Evolutionary conservation across 1,140 invertebrate species (phyloP).

Genomic region (Mercenaria mercenaria): DNA sequence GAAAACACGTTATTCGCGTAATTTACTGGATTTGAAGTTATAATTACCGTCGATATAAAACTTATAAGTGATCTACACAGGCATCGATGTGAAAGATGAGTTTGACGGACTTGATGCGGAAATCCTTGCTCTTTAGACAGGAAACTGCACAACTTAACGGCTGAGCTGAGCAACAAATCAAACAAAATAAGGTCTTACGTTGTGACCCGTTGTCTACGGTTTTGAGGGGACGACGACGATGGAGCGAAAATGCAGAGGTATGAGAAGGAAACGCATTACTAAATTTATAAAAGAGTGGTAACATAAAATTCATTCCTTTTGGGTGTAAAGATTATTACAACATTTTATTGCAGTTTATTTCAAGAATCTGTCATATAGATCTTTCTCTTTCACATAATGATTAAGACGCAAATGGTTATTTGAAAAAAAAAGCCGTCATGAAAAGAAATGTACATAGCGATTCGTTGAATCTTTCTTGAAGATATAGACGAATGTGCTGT

Average conservation of each 20-base stretch:
- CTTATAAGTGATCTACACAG: no score
- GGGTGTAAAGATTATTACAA: not conserved
- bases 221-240: not conserved
- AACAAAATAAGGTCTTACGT: not conserved
- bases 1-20: no score
- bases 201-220: not conserved
- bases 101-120: slow-evolving; percentile 28
- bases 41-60: no score
- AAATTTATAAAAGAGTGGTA: no score
- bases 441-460: not conserved
- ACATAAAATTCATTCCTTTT: no score
- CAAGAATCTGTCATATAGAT: not conserved
- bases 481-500: slow-evolving; percentile 9
- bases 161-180: not conserved
- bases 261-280: no score
- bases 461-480: not conserved
- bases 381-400: not conserved
- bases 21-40: no score
- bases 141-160: not conserved
- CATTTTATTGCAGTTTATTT: not conserved
- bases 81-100: slow-evolving; percentile 35
- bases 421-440: not conserved
- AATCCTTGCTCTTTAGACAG: slow-evolving; percentile 46
- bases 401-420: not conserved
- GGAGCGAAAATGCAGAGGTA: not conserved